Evolutionary conservation across 2,113 vertebrate species (phyloP), one percentile per base, ranked within the genome.

Genomic region (Megaleporinus macrocephalus): DNA sequence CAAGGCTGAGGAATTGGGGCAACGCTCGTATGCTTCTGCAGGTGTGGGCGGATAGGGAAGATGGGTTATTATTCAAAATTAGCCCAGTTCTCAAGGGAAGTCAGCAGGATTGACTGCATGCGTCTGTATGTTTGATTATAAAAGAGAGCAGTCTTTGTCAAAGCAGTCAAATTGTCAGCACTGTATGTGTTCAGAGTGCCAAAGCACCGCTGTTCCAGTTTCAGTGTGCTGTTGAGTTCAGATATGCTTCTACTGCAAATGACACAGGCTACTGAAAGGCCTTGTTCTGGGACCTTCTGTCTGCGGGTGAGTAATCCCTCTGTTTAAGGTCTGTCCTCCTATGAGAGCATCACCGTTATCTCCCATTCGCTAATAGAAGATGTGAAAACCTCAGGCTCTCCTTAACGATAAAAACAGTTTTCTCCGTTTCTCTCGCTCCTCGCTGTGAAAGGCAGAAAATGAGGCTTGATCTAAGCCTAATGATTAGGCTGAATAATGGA

Each of bases 401-500:
- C 68, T 70, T 27, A 33, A 73, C 26, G 63, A 51, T 68, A 71
- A 78, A 70, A 82, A 29, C 47, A 63, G 49, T 44, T 74, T 53
- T 78, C 27, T 66, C 30, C 14, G 10, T 15, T n/a, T 55, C 68
- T 51, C 55, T 66, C 7, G 41, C 24, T 59, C 20, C 68, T 80
- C 68, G 76, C 75, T 73, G 63, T 68, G 71, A 59, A 79, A 78
- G 72, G 41, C 78, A 78, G 70, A 77, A 79, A 82, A 61, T 68
- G 29, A 75, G 30, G 65, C 74, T 33, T 86, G 69, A 86, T 77
- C 69, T 83, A 83, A 86, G 78, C 63, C 22, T 71, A 84, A 71
- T 80, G 59, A 74, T 65, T 16, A 55, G 57, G 26, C 51, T 77
- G 66, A 86, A 59, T 74, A 83, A 73, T 72, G 53, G 61, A 72